Conservation (phyloP, 2,888 invertebrate species). For the Penaeus monodon region DNA sequence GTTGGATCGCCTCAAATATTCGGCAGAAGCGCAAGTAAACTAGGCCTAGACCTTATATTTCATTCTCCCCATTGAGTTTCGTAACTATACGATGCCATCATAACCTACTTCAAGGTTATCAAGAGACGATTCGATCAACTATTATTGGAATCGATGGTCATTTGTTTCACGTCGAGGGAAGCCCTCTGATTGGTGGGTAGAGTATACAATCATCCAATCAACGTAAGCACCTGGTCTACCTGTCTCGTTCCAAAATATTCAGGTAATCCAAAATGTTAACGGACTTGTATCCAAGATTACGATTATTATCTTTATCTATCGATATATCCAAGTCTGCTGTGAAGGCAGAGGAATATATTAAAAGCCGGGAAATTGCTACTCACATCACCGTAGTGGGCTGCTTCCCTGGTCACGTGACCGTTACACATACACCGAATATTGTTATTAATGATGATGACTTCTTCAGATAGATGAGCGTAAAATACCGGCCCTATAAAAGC, state of each 20-base stretch:
- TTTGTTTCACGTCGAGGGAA: constrained; percentile 41
- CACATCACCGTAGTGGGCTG: not conserved
- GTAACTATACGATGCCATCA: constrained; percentile 15
- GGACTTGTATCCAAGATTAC: constrained; percentile 32
- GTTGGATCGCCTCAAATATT: too few species aligned
- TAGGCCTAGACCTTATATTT: constrained; percentile 15
- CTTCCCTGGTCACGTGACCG: not conserved
- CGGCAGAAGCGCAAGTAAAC: not conserved
- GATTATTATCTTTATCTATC: constrained; percentile 41
- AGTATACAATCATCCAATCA: constrained; percentile 55
- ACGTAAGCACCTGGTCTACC: constrained; percentile 45
- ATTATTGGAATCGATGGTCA: constrained; percentile 55
- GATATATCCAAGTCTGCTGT: constrained; percentile 38
- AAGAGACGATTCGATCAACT: constrained; percentile 50
- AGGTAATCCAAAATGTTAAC: constrained; percentile 27
- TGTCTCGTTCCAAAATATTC: constrained; percentile 28
- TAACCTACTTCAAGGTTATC: constrained; percentile 47
- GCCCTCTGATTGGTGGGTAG: constrained; percentile 44
- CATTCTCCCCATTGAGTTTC: not conserved
- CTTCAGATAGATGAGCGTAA: not conserved
- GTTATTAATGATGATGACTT: constrained; percentile 19
- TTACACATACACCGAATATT: not conserved
- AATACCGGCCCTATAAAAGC: too few species aligned
- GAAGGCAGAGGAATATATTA: constrained; percentile 29
- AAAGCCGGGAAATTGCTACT: constrained; percentile 26